Evolutionary conservation across 2,797 vertebrate genomes (phyloP), one percentile per base, ranked within the genome.

Genomic region (Rhinatrema bivittatum): DNA sequence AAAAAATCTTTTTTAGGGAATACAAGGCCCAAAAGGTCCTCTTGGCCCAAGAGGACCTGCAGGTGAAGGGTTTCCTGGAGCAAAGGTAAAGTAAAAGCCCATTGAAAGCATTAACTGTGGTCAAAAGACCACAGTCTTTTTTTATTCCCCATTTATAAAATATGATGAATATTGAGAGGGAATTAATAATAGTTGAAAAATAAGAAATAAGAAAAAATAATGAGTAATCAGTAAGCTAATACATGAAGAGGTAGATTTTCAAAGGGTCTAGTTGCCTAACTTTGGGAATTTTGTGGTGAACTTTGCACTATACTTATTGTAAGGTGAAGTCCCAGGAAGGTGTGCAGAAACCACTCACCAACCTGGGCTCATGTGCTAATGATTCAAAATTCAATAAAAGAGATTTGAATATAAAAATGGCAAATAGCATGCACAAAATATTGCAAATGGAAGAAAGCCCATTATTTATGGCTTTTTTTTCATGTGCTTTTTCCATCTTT

Each of bases 31-130:
- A 24, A 79, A 82, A 48, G 84, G 91, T 32, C 87, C 85, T 42
- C 76, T 84, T 11, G 86, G 86, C 36, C 60, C 50, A 31, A 90
- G 90, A 74, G 87, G 87, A n/a, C 10, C 74, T 52, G 74, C 72
- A 67, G 91, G 88, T 70, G 87, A 92, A 51, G 89, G 91, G 32
- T 56, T 91, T 39, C 72, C 83, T 45, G 91, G 91, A 66, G 39
- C 78, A 16, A 94, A 94, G 86, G 90, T 95, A 65, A 55, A 76
- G 23, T n/a, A n/a, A n/a, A n/a, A n/a, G n/a, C n/a, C n/a, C n/a
- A n/a, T n/a, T n/a, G n/a, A n/a, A 16, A 17, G 32, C 33, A 29
- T 14, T 9, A 29, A 29, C 39, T 20, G 16, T 16, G 21, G 13
- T 11, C 27, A 18, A 7, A 28, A 35, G 50, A 14, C 41, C 46